Evolutionary conservation across 30 jellyfish, hydroid and myxozoan genomes (phyloP).

Genomic region (Aurelia coerulea): DNA sequence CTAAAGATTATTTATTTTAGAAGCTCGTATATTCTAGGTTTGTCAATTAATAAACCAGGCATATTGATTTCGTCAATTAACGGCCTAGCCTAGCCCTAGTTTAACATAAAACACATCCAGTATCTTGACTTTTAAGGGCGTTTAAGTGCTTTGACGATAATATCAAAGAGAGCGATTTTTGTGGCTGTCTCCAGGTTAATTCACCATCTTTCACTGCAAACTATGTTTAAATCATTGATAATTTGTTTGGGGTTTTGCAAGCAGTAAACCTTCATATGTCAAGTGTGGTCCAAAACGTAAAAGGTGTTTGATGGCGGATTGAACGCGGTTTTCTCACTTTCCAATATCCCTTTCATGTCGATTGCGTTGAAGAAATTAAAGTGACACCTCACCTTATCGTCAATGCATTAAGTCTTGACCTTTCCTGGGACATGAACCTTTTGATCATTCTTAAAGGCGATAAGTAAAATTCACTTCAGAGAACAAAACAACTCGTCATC

Average conservation of each 20-base stretch:
- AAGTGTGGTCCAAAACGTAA: conserved; percentile 29
- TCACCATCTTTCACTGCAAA: neutral
- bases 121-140: too few species aligned
- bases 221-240: conserved; percentile 6
- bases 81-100: too few species aligned
- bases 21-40: too few species aligned
- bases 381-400: neutral
- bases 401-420: conserved; percentile 12
- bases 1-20: too few species aligned
- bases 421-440: neutral
- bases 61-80: too few species aligned
- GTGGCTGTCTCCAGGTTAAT: neutral
- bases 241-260: conserved; percentile 48
- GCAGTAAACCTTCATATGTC: neutral
- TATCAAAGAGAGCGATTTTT: neutral
- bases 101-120: too few species aligned
- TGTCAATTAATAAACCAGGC: too few species aligned
- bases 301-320: conserved; percentile 3
- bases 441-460: conserved; percentile 1
- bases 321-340: neutral
- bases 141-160: neutral
- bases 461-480: conserved; percentile 6
- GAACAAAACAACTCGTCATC: neutral
- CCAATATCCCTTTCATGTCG: neutral
- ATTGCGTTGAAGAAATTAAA: neutral